Base-by-base conservation (phyloP, 2,797 vertebrate species). In the Orestias chungarensis region DNA sequence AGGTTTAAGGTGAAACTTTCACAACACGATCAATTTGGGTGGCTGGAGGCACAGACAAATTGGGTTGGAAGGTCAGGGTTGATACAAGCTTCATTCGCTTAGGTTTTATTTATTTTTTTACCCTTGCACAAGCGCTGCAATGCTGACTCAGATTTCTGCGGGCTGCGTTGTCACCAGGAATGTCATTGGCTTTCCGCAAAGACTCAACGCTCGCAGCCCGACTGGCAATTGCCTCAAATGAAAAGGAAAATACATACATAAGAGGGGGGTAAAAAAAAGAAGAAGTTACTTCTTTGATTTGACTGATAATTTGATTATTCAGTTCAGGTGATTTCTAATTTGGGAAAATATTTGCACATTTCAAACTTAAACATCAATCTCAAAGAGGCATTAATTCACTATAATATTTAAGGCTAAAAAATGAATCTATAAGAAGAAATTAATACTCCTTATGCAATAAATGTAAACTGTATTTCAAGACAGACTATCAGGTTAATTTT, bases 81-180 rank as follows among this genome's bases (percentile, higher is more conserved):
- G 74, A 88, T 73, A 85, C 61, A 27, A 82, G 84, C 80, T 33
- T 73, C 8, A 42, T 62, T 69, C 46, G 44, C n/a, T n/a, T n/a
- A n/a, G n/a, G n/a, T 1, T 46, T 70, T 14, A 46, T 66, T 27
- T 64, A 14, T 66, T 43, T 66, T 74, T 92, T 94, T 94, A 93
- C 92, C 93, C 90, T 92, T 87, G 89, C 91, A 87, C 92, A 91
- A 92, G 82, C 87, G 88, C 89, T 93, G 92, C 85, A 87, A 84
- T 93, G 87, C 82, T 93, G 88, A 85, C 80, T 95, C 86, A 93
- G 83, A 80, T 73, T 93, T 73, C 81, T 83, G 86, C 86, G 91
- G 87, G 88, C 82, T 77, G 93, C 87, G 88, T 87, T 88, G 79
- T 91, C 78, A 88, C 80, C 66, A 52, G 85, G 87, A 81, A 75